Percentiles rank a stretch among this genome's conserved stretches.
These are phyloP conservation scores for Sesamia nonagrioides DNA, from an alignment of 1,140 invertebrate species.

Conservation along the genomic window DNA sequence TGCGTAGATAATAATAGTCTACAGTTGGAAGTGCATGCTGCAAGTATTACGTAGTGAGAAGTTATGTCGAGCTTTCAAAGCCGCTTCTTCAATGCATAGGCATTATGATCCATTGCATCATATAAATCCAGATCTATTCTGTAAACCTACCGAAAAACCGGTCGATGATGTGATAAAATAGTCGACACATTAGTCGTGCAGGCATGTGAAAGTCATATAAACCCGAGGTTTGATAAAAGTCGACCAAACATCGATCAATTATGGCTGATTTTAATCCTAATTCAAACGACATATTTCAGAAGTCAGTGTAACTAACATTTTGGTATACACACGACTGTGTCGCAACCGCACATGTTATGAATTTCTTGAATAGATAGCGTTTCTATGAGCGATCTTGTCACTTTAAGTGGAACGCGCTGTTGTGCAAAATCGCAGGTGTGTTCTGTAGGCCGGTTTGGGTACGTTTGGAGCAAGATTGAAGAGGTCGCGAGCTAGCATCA, in stretches of 20 bases:
- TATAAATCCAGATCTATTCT: too few species aligned
- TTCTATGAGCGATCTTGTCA: slow-evolving; percentile 48
- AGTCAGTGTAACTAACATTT: slow-evolving; percentile 8
- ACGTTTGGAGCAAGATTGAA: not conserved
- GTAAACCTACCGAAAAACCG: too few species aligned
- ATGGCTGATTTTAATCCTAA: not conserved
- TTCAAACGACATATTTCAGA: too few species aligned
- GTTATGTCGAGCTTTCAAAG: too few species aligned
- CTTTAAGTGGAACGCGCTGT: slow-evolving; percentile 42
- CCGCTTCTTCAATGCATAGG: too few species aligned
- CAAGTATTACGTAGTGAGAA: too few species aligned
- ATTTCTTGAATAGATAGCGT: slow-evolving; percentile 51
- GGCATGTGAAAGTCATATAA: too few species aligned
- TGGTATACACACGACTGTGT: not conserved
- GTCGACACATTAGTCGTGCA: too few species aligned
- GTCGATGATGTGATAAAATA: too few species aligned
- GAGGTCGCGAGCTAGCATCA: not conserved
- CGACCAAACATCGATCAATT: slow-evolving; percentile 10
- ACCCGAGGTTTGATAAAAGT: not conserved
- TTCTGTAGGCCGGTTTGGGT: slow-evolving; percentile 30
- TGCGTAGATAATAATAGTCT: too few species aligned
- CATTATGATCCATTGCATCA: too few species aligned
- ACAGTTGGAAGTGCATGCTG: too few species aligned
- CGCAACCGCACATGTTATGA: slow-evolving; percentile 38
- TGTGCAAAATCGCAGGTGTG: slow-evolving; percentile 51